Percentiles rank a stretch among this genome's conserved stretches.
These are phyloP conservation scores for Epistrophe grossulariae DNA, from an alignment of 2,888 invertebrate genomes.

Conservation along the genomic window DNA sequence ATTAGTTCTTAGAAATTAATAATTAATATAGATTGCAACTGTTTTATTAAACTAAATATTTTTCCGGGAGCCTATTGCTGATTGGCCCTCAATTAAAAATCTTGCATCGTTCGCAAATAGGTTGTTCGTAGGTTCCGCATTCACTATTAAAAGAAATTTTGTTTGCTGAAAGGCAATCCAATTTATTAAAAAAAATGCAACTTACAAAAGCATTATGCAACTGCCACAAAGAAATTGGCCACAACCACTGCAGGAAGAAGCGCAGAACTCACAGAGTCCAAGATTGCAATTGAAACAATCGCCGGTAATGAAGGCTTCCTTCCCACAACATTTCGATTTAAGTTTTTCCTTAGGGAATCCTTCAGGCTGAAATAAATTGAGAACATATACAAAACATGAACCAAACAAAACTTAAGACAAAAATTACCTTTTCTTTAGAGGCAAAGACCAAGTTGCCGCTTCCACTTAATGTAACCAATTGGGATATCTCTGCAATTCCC, in stretches of 20 bases:
- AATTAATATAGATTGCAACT: slow-evolving; percentile 34
- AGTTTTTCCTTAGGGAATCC: slow-evolving; percentile 58
- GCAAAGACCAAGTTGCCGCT: slow-evolving; percentile 66
- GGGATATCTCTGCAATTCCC: slow-evolving; percentile 8
- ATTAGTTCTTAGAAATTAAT: neutral
- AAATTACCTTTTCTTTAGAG: slow-evolving; percentile 55
- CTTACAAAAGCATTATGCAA: slow-evolving; percentile 77
- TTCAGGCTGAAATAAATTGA: slow-evolving; percentile 28
- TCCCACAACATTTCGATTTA: slow-evolving; percentile 75
- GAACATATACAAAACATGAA: neutral
- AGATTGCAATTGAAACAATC: slow-evolving; percentile 77
- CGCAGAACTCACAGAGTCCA: slow-evolving; percentile 76
- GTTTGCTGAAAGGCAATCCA: neutral
- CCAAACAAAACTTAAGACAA: neutral
- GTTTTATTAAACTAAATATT: neutral
- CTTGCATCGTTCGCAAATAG: slow-evolving; percentile 72
- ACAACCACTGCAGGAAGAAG: slow-evolving; percentile 75
- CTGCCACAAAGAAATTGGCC: slow-evolving; percentile 69
- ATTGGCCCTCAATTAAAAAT: slow-evolving; percentile 48
- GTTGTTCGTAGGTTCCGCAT: slow-evolving; percentile 73
- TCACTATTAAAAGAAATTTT: slow-evolving; percentile 46
- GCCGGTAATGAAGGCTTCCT: slow-evolving; percentile 68
- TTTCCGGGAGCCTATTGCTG: neutral
- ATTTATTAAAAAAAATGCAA: neutral
- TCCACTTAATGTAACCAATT: slow-evolving; percentile 66